These are phyloP conservation scores for Lochmaea crataegi DNA, from an alignment of 2,888 invertebrate genomes.

Conservation along the genomic window DNA sequence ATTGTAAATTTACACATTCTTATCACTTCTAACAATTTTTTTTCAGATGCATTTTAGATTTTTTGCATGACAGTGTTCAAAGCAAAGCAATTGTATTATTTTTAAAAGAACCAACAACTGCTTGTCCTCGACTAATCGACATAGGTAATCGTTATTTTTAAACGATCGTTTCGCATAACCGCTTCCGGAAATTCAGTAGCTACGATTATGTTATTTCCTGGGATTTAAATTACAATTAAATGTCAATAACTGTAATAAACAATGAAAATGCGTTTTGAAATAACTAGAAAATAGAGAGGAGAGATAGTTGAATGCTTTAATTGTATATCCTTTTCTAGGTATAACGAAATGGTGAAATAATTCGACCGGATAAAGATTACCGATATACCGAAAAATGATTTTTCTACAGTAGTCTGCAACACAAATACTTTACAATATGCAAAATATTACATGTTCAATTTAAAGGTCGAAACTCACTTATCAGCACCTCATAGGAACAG, in stretches of 20 bases:
- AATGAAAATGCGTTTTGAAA: not conserved
- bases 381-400: too few species aligned
- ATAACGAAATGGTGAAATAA: too few species aligned
- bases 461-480: too few species aligned
- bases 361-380: too few species aligned
- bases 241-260: constrained; percentile 6
- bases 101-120: not conserved
- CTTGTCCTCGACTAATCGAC: constrained; percentile 20
- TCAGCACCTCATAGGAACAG: too few species aligned
- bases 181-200: constrained; percentile 26
- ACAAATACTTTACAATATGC: too few species aligned
- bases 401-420: too few species aligned
- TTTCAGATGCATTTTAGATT: too few species aligned
- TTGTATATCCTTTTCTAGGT: not conserved
- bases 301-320: not conserved
- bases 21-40: too few species aligned
- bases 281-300: not conserved
- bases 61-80: not conserved
- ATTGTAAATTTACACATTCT: too few species aligned
- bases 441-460: too few species aligned
- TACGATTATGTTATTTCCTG: constrained; percentile 24
- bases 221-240: constrained; percentile 8
- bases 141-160: constrained; percentile 28
- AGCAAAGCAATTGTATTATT: not conserved
- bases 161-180: constrained; percentile 12